These are phyloP conservation scores for Noctua janthina DNA, from an alignment of 2,888 invertebrate species.

Conservation along the genomic window DNA sequence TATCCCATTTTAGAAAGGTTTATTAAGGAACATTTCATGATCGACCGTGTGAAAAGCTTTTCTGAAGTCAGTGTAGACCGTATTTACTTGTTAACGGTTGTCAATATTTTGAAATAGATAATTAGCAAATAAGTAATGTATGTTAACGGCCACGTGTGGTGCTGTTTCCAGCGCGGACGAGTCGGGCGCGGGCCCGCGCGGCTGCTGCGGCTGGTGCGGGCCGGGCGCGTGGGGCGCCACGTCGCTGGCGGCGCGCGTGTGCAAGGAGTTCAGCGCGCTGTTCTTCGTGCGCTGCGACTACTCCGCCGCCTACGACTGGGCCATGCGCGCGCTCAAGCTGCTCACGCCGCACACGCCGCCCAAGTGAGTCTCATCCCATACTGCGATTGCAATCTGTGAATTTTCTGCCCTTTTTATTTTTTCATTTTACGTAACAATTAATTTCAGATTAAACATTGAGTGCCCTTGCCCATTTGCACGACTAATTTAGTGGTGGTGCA, in stretches of 20 bases:
- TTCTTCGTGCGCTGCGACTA: constrained; percentile 97
- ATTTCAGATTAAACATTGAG: too few species aligned
- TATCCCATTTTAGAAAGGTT: not conserved
- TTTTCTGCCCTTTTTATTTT: too few species aligned
- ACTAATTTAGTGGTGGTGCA: too few species aligned
- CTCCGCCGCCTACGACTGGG: constrained; percentile 95
- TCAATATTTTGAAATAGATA: not conserved
- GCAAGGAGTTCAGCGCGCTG: constrained; percentile 95
- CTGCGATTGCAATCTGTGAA: too few species aligned
- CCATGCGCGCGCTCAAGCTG: constrained; percentile 93
- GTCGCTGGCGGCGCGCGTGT: constrained; percentile 92
- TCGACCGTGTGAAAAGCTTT: not conserved
- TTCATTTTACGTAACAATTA: too few species aligned
- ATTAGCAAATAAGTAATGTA: not conserved
- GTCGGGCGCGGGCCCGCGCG: not conserved
- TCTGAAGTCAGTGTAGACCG: not conserved
- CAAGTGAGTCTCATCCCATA: not conserved
- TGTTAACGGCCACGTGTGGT: not conserved
- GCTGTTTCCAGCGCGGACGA: not conserved
- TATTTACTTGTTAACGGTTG: not conserved
- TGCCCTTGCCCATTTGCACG: too few species aligned
- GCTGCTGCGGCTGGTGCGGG: constrained; percentile 49
- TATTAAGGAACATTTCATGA: not conserved
- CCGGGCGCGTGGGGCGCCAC: constrained; percentile 78
- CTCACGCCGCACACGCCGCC: constrained; percentile 90